phyloP scores from a whole-genome alignment of 2,888 invertebrate genomes.

The Lepas anatifera region DNA sequence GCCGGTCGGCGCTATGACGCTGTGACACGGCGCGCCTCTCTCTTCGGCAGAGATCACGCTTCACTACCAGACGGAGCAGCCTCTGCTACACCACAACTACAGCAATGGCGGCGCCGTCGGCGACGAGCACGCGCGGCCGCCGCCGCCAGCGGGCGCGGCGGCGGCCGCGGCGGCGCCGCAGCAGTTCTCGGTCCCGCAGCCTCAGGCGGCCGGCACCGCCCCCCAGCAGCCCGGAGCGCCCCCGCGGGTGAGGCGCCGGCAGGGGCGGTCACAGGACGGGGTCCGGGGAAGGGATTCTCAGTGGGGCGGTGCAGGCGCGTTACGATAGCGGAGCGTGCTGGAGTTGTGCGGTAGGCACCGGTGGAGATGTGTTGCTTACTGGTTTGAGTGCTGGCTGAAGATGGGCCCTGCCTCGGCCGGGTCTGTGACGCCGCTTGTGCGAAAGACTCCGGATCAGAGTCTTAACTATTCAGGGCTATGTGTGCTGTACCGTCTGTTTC shows the following conservation, averaged over 20 bases:
- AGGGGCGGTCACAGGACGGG: neutral
- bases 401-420: too few relatives aligned
- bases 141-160: slow-evolving; percentile 34
- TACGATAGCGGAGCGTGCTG: too few relatives aligned
- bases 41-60: neutral
- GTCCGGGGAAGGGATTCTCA: too few relatives aligned
- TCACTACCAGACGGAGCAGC: neutral
- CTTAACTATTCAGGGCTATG: too few relatives aligned
- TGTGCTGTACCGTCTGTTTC: too few relatives aligned
- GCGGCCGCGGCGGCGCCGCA: neutral
- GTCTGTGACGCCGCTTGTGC: too few relatives aligned
- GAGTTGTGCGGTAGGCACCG: too few relatives aligned
- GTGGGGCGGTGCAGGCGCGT: too few relatives aligned
- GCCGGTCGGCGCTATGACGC: too few relatives aligned
- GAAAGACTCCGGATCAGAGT: too few relatives aligned
- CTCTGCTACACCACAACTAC: neutral
- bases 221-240: neutral
- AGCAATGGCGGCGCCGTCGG: neutral
- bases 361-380: too few relatives aligned
- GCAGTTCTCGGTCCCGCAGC: neutral
- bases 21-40: neutral
- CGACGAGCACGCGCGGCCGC: slow-evolving; percentile 51
- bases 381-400: too few relatives aligned
- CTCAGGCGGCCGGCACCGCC: neutral
- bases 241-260: neutral